Base-by-base conservation (phyloP, 2,797 vertebrate genomes). In the Botia almorhae region DNA sequence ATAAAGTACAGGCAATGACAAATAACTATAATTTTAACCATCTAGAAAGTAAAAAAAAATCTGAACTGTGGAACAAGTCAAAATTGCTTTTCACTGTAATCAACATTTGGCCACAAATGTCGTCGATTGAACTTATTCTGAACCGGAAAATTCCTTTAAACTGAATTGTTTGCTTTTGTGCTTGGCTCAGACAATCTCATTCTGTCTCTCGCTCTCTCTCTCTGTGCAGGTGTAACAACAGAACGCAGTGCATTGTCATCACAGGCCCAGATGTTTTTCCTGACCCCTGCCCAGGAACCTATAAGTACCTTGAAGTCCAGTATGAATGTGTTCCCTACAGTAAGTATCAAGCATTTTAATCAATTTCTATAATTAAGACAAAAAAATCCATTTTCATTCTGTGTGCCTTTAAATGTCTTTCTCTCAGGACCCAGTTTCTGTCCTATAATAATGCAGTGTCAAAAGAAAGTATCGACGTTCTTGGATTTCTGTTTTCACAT, bases 271-370 rank as follows among this genome's bases (percentile, higher is more conserved):
- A 99, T 86, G 97, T 99, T 87, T 99, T 99, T 94, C 98, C 98
- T 87, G 98, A 99, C 93, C 98, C 98, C 80, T 99, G 97, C 91
- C 98, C 98, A 14, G 98, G 98, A 90, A 99, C 98, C 70, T 99
- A 99, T 94, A 99, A 99, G 89, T 99, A 99, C 84, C 96, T 99
- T 93, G 97, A 99, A 95, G 98, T 99, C 95, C 98, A 99, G 88
- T 99, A 99, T 96, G 98, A 99, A 94, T 99, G 98, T 94, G 98
- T 99, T 86, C 98, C 98, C 93, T 99, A 99, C 92, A 99, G 98
- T 99, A 98, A 99, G 98, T 99, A 96, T 89, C 87, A 88, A 89
- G 87, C 88, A 85, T 91, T 89, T 90, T 92, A 92, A 85, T 89
- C 73, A 86, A 74, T 87, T 87, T 81, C 81, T 83, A 83, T 39